A percentile compares a stretch with the other conserved stretches of the same genome.
Evolutionary conservation across 2,888 invertebrate genomes (phyloP).

Genomic region (Zaprionus bogoriensis): DNA sequence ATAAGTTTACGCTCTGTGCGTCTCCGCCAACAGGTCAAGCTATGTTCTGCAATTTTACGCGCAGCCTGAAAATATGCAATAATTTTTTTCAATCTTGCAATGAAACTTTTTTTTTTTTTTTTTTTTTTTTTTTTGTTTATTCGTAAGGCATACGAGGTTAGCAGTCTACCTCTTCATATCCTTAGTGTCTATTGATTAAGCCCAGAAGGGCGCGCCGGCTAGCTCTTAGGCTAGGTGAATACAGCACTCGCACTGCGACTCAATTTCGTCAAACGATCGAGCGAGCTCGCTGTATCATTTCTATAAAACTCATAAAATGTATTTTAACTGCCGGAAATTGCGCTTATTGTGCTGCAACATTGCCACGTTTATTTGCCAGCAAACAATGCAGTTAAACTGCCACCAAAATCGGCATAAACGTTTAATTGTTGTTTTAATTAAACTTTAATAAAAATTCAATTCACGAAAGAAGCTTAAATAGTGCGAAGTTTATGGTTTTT

Average conservation of each 20-base stretch:
- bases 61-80: background rate
- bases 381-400: background rate
- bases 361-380: background rate
- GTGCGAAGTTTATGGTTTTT: background rate
- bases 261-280: too few relatives aligned
- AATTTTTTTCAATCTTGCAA: background rate
- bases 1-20: background rate
- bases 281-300: background rate
- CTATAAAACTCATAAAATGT: background rate
- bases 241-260: too few relatives aligned
- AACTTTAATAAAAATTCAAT: background rate
- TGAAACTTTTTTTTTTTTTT: too few relatives aligned
- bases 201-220: too few relatives aligned
- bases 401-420: background rate
- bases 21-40: too few relatives aligned
- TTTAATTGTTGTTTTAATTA: background rate
- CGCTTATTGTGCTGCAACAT: background rate
- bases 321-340: background rate
- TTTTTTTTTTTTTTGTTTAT: too few relatives aligned
- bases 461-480: background rate
- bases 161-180: too few relatives aligned
- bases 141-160: too few relatives aligned
- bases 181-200: too few relatives aligned
- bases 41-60: background rate
- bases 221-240: too few relatives aligned